These are phyloP conservation scores for Zingel zingel DNA, from an alignment of 2,113 vertebrate species.

Conservation along the genomic window DNA sequence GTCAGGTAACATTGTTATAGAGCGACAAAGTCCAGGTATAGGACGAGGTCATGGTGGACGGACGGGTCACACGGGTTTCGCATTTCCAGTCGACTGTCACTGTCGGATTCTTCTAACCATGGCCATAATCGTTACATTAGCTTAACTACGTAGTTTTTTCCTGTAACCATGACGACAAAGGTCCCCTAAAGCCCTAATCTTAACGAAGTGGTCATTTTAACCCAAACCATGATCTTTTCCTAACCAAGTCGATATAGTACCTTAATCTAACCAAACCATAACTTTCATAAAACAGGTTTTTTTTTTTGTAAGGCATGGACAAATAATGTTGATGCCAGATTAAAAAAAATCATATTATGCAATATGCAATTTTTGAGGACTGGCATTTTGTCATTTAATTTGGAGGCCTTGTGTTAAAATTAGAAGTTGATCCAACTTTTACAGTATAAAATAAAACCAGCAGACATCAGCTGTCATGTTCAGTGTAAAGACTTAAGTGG, in stretches of 20 bases:
- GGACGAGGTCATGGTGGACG: not conserved
- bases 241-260: not conserved
- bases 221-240: not conserved
- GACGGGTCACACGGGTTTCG: not conserved
- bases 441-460: not conserved
- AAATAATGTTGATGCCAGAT: not conserved
- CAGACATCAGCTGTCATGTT: not conserved
- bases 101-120: not conserved
- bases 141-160: too few species aligned
- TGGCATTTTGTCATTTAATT: too few species aligned
- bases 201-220: not conserved
- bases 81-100: not conserved
- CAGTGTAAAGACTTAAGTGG: not conserved
- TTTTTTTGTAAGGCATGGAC: not conserved
- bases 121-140: too few species aligned
- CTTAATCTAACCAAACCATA: not conserved
- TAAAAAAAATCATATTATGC: not conserved
- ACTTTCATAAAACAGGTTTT: not conserved
- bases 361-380: not conserved
- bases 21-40: not conserved
- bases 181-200: too few species aligned
- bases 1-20: not conserved
- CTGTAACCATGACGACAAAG: too few species aligned
- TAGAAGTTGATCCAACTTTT: too few species aligned
- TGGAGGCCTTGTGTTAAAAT: too few species aligned